phyloP scores from a whole-genome alignment of 2,888 invertebrate species.

The Apotomis capreana region DNA sequence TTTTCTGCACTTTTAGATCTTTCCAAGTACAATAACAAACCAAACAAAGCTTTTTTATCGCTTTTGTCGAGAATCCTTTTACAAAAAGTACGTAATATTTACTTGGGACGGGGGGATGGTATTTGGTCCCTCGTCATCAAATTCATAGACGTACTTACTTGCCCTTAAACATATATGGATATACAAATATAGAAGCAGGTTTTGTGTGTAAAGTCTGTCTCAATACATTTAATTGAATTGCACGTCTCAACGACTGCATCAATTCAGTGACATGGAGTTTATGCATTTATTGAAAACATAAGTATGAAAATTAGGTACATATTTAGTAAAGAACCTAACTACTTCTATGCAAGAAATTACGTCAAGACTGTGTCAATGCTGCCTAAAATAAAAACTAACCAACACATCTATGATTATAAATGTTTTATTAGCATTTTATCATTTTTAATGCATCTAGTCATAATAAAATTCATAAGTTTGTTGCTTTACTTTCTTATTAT shows the following conservation, averaged over 20 bases:
- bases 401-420: too few species aligned
- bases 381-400: too few species aligned
- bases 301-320: too few species aligned
- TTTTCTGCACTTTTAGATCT: constrained; percentile 14
- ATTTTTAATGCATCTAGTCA: too few species aligned
- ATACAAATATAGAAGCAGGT: not conserved
- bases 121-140: constrained; percentile 20
- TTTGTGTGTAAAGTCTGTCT: not conserved
- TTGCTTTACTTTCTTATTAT: too few species aligned
- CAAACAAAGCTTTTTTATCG: constrained; percentile 26
- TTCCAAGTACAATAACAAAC: constrained; percentile 22
- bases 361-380: too few species aligned
- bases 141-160: constrained; percentile 15
- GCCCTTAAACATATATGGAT: not conserved
- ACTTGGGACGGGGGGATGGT: constrained; percentile 20
- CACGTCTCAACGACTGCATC: not conserved
- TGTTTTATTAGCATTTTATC: too few species aligned
- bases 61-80: constrained; percentile 28
- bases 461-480: too few species aligned
- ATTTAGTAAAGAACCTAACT: too few species aligned
- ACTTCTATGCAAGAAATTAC: too few species aligned
- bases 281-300: too few species aligned
- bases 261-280: not conserved
- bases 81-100: constrained; percentile 27
- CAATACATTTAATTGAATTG: not conserved